Evolutionary conservation across 2,888 invertebrate genomes (phyloP).

Genomic region (Pristionchus maxplancki): DNA sequence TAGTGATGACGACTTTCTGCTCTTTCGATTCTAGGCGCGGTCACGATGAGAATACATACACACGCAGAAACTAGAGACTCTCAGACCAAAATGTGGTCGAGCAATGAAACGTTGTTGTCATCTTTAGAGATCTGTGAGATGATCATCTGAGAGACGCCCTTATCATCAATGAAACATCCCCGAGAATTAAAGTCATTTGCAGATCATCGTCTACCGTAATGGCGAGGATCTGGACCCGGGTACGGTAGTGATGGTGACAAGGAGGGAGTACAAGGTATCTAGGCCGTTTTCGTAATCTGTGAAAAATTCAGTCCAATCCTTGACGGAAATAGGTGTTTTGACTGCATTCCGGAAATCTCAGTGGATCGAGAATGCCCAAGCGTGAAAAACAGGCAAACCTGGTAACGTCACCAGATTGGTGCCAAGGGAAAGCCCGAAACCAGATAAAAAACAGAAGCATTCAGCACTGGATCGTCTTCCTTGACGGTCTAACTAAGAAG

Average conservation of each 20-base stretch:
- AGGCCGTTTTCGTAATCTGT: no score
- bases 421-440: no score
- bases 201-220: slow-evolving; percentile 69
- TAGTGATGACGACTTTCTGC: background rate
- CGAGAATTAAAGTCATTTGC: background rate
- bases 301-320: no score
- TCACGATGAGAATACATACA: background rate
- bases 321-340: background rate
- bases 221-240: slow-evolving; percentile 68
- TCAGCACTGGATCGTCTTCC: slow-evolving; percentile 68
- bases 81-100: background rate
- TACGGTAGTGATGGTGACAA: slow-evolving; percentile 64
- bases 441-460: no score
- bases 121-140: background rate
- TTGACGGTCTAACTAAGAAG: slow-evolving; percentile 64
- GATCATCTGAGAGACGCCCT: background rate
- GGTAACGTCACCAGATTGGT: no score
- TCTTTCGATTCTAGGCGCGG: background rate
- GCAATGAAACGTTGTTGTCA: background rate
- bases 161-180: background rate
- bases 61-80: background rate
- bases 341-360: background rate
- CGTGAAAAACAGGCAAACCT: no score
- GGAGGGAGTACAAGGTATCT: slow-evolving; percentile 62
- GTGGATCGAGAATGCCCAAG: no score